phyloP scores from a whole-genome alignment of 2,797 vertebrate genomes.

The Amblyopsis hoosieri region DNA sequence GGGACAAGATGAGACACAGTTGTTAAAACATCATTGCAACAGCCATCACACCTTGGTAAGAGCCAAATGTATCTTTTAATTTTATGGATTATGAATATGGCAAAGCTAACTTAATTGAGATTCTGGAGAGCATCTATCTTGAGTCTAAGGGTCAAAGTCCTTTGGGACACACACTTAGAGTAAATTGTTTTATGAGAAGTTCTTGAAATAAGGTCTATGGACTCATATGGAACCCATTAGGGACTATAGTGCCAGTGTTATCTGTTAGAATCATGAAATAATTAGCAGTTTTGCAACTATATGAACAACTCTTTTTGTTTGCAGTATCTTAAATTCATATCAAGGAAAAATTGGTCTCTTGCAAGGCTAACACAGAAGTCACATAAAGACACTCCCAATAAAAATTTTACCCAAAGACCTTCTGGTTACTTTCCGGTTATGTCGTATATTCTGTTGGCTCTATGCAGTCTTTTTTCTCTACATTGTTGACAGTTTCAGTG shows the following conservation, averaged over 20 bases:
- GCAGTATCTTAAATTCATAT: too few species aligned
- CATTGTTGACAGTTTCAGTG: constrained; percentile 51
- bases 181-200: constrained; percentile 20
- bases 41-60: constrained; percentile 20
- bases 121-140: constrained; percentile 16
- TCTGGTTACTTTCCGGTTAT: not conserved
- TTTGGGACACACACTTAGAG: too few species aligned
- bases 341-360: constrained; percentile 21
- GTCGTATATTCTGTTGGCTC: constrained; percentile 37
- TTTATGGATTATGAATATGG: constrained; percentile 53
- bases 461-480: constrained; percentile 33
- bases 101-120: constrained; percentile 36
- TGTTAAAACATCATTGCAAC: constrained; percentile 14
- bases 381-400: constrained; percentile 31
- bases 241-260: too few species aligned
- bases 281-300: too few species aligned
- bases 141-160: too few species aligned
- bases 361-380: constrained; percentile 24
- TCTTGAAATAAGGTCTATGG: not conserved
- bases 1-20: constrained; percentile 9
- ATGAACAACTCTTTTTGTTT: too few species aligned
- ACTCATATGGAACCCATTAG: too few species aligned
- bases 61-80: constrained; percentile 36
- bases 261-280: too few species aligned
- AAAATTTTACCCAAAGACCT: constrained; percentile 44